Percentiles rank a stretch among this genome's conserved stretches.
Conservation (phyloP, 1,140 invertebrate species). For the Parapsyche elsis region DNA sequence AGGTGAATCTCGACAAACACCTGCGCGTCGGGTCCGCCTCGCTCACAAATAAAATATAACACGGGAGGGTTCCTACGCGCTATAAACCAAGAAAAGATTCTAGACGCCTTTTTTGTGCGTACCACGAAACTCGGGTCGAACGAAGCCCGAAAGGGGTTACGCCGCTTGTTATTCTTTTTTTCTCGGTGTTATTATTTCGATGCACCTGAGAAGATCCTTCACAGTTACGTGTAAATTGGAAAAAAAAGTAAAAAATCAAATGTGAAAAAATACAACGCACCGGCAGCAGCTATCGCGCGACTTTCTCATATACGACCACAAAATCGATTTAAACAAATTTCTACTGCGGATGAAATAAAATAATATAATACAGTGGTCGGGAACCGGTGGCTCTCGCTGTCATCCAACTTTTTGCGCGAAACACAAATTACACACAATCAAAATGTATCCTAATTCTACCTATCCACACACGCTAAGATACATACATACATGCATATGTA, state of each 20-base stretch:
- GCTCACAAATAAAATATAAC: slow-evolving; percentile 35
- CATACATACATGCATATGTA: slow-evolving; percentile 3
- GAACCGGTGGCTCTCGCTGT: no score
- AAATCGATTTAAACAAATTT: no score
- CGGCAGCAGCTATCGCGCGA: no score
- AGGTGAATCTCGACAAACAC: slow-evolving; percentile 43
- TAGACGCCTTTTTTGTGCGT: slow-evolving; percentile 12
- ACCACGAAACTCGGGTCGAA: neutral
- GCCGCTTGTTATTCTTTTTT: neutral
- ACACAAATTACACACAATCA: no score
- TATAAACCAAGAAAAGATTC: slow-evolving; percentile 23
- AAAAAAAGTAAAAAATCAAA: neutral
- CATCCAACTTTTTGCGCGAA: no score
- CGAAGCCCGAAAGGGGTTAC: slow-evolving; percentile 14
- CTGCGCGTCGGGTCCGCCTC: slow-evolving; percentile 25
- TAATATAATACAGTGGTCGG: no score
- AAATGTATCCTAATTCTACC: neutral
- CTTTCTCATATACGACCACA: no score
- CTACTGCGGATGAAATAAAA: neutral
- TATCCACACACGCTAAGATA: neutral
- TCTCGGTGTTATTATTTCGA: neutral
- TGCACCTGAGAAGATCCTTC: slow-evolving; percentile 4
- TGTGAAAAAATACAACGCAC: neutral
- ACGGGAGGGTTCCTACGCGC: slow-evolving; percentile 13
- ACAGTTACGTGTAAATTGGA: slow-evolving; percentile 11